Evolutionary conservation across 2,113 vertebrate genomes (phyloP).

Genomic region (Oxyruncus cristatus): DNA sequence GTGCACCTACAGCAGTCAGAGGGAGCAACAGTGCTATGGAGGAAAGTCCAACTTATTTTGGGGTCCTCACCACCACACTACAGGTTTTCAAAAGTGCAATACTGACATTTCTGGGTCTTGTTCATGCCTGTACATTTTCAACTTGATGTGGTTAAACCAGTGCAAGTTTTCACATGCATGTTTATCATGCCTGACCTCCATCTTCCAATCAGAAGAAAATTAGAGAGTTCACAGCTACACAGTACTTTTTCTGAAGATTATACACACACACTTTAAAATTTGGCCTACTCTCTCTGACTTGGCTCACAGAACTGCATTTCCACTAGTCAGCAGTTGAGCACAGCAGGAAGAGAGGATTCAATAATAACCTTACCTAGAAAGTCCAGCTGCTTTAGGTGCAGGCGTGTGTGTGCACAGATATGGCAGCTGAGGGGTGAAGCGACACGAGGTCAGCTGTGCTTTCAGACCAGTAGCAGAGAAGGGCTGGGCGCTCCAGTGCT

Average conservation of each 20-base stretch:
- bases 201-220: neutral
- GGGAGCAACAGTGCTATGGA: neutral
- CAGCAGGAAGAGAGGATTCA: neutral
- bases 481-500: neutral
- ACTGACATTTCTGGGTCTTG: neutral
- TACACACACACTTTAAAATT: neutral
- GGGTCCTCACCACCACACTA: neutral
- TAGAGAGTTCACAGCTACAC: neutral
- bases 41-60: neutral
- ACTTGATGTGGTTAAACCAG: neutral
- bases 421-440: rapidly evolving
- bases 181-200: neutral
- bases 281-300: neutral
- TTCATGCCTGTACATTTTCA: neutral
- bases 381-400: neutral
- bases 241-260: neutral
- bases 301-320: neutral
- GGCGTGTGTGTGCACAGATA: neutral
- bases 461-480: neutral
- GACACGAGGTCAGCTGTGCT: neutral
- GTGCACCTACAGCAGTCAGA: neutral
- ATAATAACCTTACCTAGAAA: neutral
- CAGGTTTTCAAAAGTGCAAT: neutral
- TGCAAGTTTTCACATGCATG: rapidly evolving
- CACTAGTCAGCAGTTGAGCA: neutral